Conservation (phyloP, 2,113 vertebrate species). For the Channa maculata region DNA sequence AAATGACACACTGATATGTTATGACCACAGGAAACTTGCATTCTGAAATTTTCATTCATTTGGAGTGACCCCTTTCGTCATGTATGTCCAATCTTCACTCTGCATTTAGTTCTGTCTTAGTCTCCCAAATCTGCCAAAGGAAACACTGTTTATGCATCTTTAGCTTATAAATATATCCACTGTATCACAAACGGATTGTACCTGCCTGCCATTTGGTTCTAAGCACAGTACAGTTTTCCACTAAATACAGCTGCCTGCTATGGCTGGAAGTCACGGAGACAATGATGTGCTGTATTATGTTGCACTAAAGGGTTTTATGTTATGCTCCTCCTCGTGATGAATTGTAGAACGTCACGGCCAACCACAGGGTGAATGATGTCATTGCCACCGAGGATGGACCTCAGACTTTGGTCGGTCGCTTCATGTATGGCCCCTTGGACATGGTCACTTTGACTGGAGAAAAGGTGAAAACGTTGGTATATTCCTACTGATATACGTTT, state of each 20-base stretch:
- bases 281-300: background rate
- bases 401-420: conserved; percentile 93
- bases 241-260: background rate
- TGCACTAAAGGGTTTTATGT: background rate
- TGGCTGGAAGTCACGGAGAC: background rate
- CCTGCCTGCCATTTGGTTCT: no score
- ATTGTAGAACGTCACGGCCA: conserved; percentile 94
- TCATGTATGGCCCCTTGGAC: conserved; percentile 98
- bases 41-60: no score
- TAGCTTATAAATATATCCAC: no score
- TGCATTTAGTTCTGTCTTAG: no score
- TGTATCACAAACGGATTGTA: no score
- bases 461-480: conserved; percentile 85
- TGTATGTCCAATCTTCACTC: no score
- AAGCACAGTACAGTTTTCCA: no score
- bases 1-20: no score
- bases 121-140: no score
- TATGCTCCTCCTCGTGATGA: conserved; percentile 17
- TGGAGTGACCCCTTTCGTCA: no score
- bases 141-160: no score
- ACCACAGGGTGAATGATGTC: conserved; percentile 95
- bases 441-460: conserved; percentile 98
- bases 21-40: no score
- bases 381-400: conserved; percentile 92
- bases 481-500: background rate